Evolutionary conservation across 2,797 vertebrate species (phyloP).

Genomic region (Tenualosa thibaudeaui): DNA sequence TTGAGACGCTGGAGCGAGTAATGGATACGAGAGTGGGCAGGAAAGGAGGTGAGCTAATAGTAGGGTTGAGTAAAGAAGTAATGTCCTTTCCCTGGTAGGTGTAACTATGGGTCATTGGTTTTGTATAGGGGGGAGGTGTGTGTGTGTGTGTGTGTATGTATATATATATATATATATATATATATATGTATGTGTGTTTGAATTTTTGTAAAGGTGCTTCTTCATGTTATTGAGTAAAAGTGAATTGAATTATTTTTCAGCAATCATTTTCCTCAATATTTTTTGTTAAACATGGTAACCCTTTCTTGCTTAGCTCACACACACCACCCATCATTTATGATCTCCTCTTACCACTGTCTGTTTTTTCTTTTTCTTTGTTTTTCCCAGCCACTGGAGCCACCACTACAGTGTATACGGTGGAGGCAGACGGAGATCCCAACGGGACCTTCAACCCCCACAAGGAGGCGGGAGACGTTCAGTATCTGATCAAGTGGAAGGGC

Average conservation of each 20-base stretch:
- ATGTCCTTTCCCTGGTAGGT: not conserved
- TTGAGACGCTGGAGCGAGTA: constrained; percentile 95
- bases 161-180: too few species aligned
- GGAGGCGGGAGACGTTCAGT: constrained; percentile 87
- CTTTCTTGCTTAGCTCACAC: not conserved
- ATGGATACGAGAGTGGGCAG: constrained; percentile 91
- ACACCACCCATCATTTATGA: not conserved
- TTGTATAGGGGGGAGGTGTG: not conserved
- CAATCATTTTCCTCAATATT: too few species aligned
- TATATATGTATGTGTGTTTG: not conserved
- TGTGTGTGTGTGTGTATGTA: too few species aligned
- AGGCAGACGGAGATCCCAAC: constrained; percentile 96
- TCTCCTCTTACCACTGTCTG: not conserved
- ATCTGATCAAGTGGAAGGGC: constrained; percentile 98
- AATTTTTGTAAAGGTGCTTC: not conserved
- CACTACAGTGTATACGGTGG: constrained; percentile 95
- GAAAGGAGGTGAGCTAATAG: constrained; percentile 82
- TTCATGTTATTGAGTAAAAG: not conserved
- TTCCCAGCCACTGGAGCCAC: constrained; percentile 86
- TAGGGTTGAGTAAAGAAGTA: not conserved
- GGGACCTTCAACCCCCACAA: constrained; percentile 82
- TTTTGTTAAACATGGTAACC: too few species aligned
- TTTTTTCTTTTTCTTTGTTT: not conserved
- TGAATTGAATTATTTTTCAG: not conserved
- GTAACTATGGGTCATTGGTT: not conserved